Evolutionary conservation across 2,888 invertebrate genomes (phyloP), one percentile per base, ranked within the genome.

Genomic region (Sericinus montela): DNA sequence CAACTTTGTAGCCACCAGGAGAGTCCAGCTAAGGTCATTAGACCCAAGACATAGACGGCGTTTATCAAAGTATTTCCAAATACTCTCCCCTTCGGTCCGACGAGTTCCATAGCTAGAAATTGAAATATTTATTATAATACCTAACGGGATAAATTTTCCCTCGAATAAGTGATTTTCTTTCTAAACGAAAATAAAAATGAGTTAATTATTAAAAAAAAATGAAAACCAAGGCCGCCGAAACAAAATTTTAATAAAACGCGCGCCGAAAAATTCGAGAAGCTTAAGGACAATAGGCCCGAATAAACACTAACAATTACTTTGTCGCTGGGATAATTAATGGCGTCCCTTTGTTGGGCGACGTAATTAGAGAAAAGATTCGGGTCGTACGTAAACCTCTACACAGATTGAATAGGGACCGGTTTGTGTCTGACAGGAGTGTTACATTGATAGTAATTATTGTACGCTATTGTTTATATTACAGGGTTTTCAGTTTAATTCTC

Each of bases 51-150:
- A 64, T 93, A 95, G 54, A 94, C 91, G 16, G 92, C 89, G 53
- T 93, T 92, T 43, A 94, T 91, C 29, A 95, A 73, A 7, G 94
- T 93, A 51, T 95, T 94, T 7, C 93, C 94, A 38, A 95, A 82
- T 0, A 95, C 94, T 56, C 96, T 89, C 44, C 92, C 91, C 55
- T 91, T 92, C 8, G 94, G 94, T 0, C 94, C 94, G 1, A 95
- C 95, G 53, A 95, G 80, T 73, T 96, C 96, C 75, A 96, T 91
- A 19, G 93, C 94, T 94, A 78, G 35, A 85, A 19, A 88, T 48
- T 7, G 39, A 39, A 14, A 51, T 1, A 8, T 37, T 16, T 37
- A 7, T 19, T 23, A n/a, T 38, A 1, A 2, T 11, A n/a, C 11
- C 1, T 38, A 14, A 14, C 34, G 13, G 8, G 13, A 6, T 16